Evolutionary conservation across 1,140 invertebrate species (phyloP).

Genomic region (Trialeurodes vaporariorum): DNA sequence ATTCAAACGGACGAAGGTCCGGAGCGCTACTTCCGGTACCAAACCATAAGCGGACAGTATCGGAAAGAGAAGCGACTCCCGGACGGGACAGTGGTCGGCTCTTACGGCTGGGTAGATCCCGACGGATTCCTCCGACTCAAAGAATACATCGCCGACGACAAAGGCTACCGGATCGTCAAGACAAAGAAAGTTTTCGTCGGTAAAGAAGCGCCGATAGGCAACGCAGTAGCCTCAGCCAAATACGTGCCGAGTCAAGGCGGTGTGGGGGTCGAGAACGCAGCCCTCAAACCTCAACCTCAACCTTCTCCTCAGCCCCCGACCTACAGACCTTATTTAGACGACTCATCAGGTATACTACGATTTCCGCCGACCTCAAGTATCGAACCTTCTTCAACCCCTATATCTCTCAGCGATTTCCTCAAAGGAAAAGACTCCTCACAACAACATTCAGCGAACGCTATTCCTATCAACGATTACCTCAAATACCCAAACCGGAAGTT

Average conservation of each 20-base stretch:
- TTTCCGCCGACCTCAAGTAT: neutral
- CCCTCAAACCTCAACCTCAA: neutral
- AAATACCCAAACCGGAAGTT: neutral
- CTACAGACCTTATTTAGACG: neutral
- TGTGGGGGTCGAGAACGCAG: neutral
- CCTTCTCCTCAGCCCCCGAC: too few relatives aligned
- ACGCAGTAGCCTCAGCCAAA: conserved; percentile 57
- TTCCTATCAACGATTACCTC: neutral
- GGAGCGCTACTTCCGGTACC: conserved; percentile 71
- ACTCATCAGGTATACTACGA: neutral
- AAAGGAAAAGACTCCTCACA: conserved; percentile 7
- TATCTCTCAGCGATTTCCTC: conserved; percentile 21
- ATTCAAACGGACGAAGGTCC: conserved; percentile 84
- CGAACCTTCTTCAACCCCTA: conserved; percentile 1
- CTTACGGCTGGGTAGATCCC: conserved; percentile 72
- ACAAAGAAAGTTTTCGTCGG: conserved; percentile 69
- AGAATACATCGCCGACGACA: conserved; percentile 73
- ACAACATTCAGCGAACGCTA: conserved; percentile 3
- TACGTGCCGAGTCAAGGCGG: conserved; percentile 50
- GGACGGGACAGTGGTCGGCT: conserved; percentile 52
- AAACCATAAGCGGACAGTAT: conserved; percentile 78
- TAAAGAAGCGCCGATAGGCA: conserved; percentile 48
- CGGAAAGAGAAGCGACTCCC: conserved; percentile 72
- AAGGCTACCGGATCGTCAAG: conserved; percentile 61
- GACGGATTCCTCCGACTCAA: conserved; percentile 64